Conservation (phyloP, 1,140 invertebrate species). For the Drosophila sulfurigaster region DNA sequence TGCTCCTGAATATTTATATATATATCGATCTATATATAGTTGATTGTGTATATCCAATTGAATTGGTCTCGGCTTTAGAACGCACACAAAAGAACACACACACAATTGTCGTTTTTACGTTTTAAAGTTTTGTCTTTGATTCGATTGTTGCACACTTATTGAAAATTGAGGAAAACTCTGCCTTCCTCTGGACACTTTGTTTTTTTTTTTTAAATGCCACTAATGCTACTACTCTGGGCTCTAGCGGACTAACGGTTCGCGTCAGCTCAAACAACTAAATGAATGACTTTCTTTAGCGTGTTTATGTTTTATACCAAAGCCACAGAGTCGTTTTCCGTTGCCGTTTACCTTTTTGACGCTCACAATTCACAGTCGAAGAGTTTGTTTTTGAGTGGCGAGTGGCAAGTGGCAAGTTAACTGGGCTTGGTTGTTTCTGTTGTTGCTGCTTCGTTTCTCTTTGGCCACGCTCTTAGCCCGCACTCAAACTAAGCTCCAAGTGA, state of each 20-base stretch:
- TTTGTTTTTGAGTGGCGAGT: constrained; percentile 21
- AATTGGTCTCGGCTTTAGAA: not conserved
- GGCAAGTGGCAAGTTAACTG: constrained; percentile 39
- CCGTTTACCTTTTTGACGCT: constrained; percentile 31
- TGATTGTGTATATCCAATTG: constrained; percentile 19
- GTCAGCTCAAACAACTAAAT: constrained; percentile 78
- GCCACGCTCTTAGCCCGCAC: constrained; percentile 26
- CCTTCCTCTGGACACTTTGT: constrained; percentile 11
- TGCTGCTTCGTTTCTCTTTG: constrained; percentile 25
- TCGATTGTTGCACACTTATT: not conserved
- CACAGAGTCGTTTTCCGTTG: not conserved
- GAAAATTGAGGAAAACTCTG: not conserved
- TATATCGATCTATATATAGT: not conserved
- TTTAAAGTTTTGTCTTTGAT: constrained; percentile 2
- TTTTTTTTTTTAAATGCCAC: constrained; percentile 50
- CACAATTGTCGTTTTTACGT: not conserved
- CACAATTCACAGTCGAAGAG: constrained; percentile 47
- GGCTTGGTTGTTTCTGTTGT: constrained; percentile 1
- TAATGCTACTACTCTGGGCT: constrained; percentile 39
- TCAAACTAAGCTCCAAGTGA: not conserved
- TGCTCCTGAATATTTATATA: constrained; percentile 4
- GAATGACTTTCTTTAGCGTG: constrained; percentile 80
- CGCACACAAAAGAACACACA: not conserved
- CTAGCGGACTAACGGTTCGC: constrained; percentile 60
- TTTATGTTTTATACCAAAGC: constrained; percentile 81